Evolutionary conservation across 2,888 invertebrate genomes (phyloP), one percentile per base, ranked within the genome.

Genomic region (Andrena haemorrhoa): DNA sequence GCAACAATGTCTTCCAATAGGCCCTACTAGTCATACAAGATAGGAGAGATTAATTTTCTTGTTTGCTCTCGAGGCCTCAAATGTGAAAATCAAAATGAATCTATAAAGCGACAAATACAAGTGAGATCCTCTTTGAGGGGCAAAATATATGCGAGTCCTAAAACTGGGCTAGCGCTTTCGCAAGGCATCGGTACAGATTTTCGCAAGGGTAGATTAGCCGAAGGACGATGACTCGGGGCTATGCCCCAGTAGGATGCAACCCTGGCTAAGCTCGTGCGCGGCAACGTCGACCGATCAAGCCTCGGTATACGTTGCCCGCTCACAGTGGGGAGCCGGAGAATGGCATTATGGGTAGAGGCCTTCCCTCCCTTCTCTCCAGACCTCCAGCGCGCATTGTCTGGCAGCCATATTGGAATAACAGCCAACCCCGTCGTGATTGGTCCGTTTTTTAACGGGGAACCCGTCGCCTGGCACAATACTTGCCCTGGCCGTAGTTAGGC

Each of bases 331-430:
- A 92, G 90, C 77, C 83, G 89, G 91, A 91, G 93, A 93, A 92
- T 91, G 92, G 92, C 89, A 91, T 93, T 91, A 93, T 92, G 93
- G 92, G 92, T 92, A 92, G 91, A 91, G 87, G 89, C 88, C 89
- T 89, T 90, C 88, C 89, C 87, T 86, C 86, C 80, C 84, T 80
- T 83, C 84, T 78, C 84, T 77, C 79, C 86, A 84, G 85, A 84
- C 86, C 87, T 89, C 88, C 86, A 85, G 86, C 90, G 90, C 91
- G 91, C 90, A 93, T 93, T 93, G 92, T 92, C 92, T 88, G 90
- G 92, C 93, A 91, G 93, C 93, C 93, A 93, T 93, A 90, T 92
- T 93, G 92, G 92, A 92, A 88, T 91, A 89, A 91, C 90, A 92
- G 90, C 91, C 89, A 92, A 90, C 91, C 91, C 89, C 89, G 89